Evolutionary conservation across 2,888 invertebrate genomes (phyloP), one percentile per base, ranked within the genome.

Genomic region (Branchipolynoe longqiensis): DNA sequence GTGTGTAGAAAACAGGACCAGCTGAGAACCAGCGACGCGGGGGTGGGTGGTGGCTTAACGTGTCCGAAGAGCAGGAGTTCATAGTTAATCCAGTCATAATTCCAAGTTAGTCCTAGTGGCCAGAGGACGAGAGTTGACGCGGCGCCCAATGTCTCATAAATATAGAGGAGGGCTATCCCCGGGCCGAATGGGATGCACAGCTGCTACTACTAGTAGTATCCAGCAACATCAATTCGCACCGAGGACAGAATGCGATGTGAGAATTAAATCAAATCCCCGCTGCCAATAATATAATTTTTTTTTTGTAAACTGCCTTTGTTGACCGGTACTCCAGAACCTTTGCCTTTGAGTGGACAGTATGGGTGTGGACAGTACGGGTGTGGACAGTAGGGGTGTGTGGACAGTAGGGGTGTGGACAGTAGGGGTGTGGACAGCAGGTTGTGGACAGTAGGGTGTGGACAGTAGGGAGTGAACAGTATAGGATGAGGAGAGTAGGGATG

Each of bases 221-320:
- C 36, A 36, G 36, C 38, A 1, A 18, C 69, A 69, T 69, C 69
- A 69, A 38, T 12, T 69, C 18, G 12, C 36, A 28, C 14, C 28
- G 38, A 22, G 38, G 12, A 22, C 69, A 36, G 69, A 3, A 62
- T 36, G 69, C n/a, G n/a, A n/a, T n/a, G n/a, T n/a, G n/a, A n/a
- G n/a, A n/a, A n/a, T n/a, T n/a, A n/a, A n/a, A n/a, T n/a, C n/a
- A 69, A 69, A 69, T 33, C 12, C 33, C 36, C 33, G 38, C 36
- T 38, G 69, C 25, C 69, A 69, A 69, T 69, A 69, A 69, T 69
- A n/a, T n/a, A 69, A 38, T 69, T 69, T 69, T 69, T n/a, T n/a
- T n/a, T n/a, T n/a, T n/a, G n/a, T n/a, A n/a, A n/a, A 69, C 69
- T 36, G 69, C 69, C 38, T 69, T 69, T 69, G 69, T 69, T 69